These are phyloP conservation scores for Lepilemur septentrionalis DNA, from an alignment of 2,797 vertebrate genomes.

Conservation along the genomic window DNA sequence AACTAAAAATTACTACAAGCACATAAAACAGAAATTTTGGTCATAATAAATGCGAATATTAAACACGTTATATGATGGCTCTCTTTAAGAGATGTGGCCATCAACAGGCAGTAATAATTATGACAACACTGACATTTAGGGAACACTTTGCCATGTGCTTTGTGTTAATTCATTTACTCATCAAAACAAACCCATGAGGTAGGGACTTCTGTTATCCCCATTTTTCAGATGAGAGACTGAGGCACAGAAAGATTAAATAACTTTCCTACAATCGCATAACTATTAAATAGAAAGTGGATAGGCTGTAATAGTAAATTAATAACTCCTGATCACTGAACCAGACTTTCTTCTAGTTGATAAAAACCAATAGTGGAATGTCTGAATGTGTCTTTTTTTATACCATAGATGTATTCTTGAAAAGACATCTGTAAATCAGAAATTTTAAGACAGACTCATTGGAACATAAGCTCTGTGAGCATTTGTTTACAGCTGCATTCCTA, in stretches of 20 bases:
- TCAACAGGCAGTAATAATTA: background rate
- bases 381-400: background rate
- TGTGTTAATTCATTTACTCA: background rate
- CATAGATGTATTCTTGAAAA: background rate
- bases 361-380: background rate
- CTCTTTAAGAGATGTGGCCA: background rate
- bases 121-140: background rate
- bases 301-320: background rate
- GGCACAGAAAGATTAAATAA: background rate
- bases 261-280: background rate
- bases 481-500: background rate
- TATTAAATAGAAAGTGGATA: background rate
- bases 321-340: background rate
- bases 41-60: background rate
- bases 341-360: background rate
- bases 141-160: background rate
- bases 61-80: background rate
- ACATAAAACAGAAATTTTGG: background rate
- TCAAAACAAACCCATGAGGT: background rate
- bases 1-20: background rate
- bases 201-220: background rate
- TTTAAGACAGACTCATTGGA: background rate
- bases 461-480: background rate
- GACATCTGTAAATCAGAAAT: background rate
- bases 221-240: background rate